Percentiles rank a stretch among this genome's conserved stretches.
Conservation (phyloP, 2,113 vertebrate species). For the Lamprotornis superbus region DNA sequence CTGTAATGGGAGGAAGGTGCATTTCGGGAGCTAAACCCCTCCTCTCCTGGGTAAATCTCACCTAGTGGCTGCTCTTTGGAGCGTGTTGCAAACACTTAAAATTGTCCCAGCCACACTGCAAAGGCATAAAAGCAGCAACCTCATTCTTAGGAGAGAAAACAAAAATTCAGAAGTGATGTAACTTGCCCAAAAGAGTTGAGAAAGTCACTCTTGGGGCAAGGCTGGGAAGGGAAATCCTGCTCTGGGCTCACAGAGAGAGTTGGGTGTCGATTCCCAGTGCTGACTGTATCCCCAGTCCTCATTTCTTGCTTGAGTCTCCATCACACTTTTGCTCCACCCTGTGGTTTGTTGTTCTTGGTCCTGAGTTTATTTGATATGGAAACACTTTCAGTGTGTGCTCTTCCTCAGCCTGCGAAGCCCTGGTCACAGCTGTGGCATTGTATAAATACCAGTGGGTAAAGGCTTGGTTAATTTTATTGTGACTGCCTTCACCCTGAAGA, state of each 20-base stretch:
- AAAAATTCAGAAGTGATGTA: neutral
- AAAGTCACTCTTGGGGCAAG: neutral
- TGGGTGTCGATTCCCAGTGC: neutral
- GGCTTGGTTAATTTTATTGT: neutral
- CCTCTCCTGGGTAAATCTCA: neutral
- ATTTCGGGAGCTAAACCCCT: neutral
- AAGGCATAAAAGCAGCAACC: neutral
- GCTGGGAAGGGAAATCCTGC: neutral
- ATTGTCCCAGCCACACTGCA: neutral
- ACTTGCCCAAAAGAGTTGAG: neutral
- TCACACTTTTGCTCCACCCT: neutral
- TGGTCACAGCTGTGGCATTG: neutral
- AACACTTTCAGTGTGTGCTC: neutral
- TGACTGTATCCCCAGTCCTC: neutral
- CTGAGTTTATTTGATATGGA: neutral
- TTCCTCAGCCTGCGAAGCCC: neutral
- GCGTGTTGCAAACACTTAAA: rapidly evolving
- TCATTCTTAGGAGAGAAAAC: neutral
- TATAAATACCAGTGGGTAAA: rapidly evolving
- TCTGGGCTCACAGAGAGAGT: rapidly evolving
- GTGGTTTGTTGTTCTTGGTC: neutral
- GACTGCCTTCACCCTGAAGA: neutral
- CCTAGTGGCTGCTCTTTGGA: neutral
- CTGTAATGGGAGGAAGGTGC: neutral
- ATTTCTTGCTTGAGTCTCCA: neutral